Evolutionary conservation across 2,797 vertebrate species (phyloP).

Genomic region (Rhyacichthys aspro): DNA sequence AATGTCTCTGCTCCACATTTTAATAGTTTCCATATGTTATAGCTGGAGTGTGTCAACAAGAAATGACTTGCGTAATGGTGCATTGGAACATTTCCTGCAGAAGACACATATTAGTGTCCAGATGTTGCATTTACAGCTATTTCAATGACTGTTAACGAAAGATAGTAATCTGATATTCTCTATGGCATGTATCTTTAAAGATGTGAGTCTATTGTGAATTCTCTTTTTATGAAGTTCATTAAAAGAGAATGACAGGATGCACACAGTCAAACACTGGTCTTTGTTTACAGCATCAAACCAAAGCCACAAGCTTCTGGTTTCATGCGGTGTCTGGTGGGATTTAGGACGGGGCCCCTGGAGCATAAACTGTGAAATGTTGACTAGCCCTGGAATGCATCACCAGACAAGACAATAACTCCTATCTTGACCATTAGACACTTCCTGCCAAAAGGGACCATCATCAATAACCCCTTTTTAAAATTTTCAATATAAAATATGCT

Average conservation of each 20-base stretch:
- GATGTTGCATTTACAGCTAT: constrained; percentile 46
- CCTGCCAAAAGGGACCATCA: constrained; percentile 10
- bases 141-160: too few relatives aligned
- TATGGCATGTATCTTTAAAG: too few relatives aligned
- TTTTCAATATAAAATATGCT: neutral
- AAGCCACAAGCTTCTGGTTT: constrained; percentile 61
- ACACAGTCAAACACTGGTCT: constrained; percentile 30
- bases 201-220: too few relatives aligned
- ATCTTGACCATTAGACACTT: constrained; percentile 21
- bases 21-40: constrained; percentile 71
- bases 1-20: constrained; percentile 37
- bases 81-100: constrained; percentile 55
- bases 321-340: constrained; percentile 58
- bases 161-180: too few relatives aligned
- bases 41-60: constrained; percentile 68
- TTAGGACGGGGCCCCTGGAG: constrained; percentile 50
- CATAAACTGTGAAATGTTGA: constrained; percentile 57
- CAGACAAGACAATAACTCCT: constrained; percentile 34
- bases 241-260: constrained; percentile 29
- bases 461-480: neutral
- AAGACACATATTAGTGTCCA: constrained; percentile 44
- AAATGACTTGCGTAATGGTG: constrained; percentile 70
- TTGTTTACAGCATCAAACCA: constrained; percentile 59
- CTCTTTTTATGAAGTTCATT: constrained; percentile 29
- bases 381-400: constrained; percentile 47